Evolutionary conservation across 30 jellyfish, hydroid and myxozoan species (phyloP).

Genomic region (Clytia hemisphaerica): DNA sequence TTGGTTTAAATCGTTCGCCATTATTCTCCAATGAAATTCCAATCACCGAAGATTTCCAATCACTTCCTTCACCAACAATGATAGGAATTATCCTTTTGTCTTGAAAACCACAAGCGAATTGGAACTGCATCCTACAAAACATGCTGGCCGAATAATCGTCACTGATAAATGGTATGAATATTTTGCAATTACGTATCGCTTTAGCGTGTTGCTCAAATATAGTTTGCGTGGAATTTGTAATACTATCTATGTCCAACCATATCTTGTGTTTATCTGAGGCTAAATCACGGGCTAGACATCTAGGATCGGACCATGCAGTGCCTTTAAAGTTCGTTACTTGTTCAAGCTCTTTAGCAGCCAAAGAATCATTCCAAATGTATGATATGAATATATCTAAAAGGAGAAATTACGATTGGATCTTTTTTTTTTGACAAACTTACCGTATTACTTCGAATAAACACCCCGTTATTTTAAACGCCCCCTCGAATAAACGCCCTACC

Average conservation of each 20-base stretch:
- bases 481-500: too few species aligned
- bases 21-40: too few species aligned
- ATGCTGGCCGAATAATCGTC: slow-evolving; percentile 40
- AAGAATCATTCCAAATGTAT: slow-evolving; percentile 46
- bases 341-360: slow-evolving; percentile 21
- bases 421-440: too few species aligned
- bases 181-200: slow-evolving; percentile 42
- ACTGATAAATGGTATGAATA: slow-evolving; percentile 36
- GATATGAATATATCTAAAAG: slow-evolving; percentile 47
- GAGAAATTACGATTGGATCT: too few species aligned
- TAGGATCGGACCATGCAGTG: slow-evolving; percentile 36
- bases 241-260: slow-evolving; percentile 50
- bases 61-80: slow-evolving; percentile 44
- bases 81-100: slow-evolving; percentile 42
- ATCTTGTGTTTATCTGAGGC: slow-evolving; percentile 21
- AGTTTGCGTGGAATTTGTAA: slow-evolving; percentile 34
- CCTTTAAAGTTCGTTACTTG: slow-evolving; percentile 17
- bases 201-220: slow-evolving; percentile 39
- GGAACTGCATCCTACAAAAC: slow-evolving; percentile 53
- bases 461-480: too few species aligned
- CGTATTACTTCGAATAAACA: too few species aligned
- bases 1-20: too few species aligned
- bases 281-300: slow-evolving; percentile 23
- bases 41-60: slow-evolving; percentile 44
- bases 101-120: slow-evolving; percentile 47